These are phyloP conservation scores for Rachycentron canadum DNA, from an alignment of 2,797 vertebrate species.

Conservation along the genomic window DNA sequence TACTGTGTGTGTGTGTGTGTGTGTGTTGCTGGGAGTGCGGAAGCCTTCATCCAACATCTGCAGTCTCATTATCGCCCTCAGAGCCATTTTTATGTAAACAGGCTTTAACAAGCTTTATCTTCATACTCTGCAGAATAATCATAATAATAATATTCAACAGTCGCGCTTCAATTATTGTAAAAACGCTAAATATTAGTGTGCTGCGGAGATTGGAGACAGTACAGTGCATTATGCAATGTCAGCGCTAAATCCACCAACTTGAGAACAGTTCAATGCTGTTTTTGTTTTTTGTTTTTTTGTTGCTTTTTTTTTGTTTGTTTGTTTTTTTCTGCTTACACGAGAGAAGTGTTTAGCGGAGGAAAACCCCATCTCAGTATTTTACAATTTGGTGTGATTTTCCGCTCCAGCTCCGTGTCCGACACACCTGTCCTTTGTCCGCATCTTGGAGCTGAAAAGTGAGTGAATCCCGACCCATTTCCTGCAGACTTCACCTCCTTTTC, in stretches of 20 bases:
- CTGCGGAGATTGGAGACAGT: background rate
- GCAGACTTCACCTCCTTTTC: background rate
- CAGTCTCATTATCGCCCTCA: slow-evolving; percentile 70
- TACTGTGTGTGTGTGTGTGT: background rate
- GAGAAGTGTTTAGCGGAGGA: background rate
- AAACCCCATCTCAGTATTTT: slow-evolving; percentile 3
- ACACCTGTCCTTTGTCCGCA: slow-evolving; percentile 5
- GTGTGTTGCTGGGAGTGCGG: slow-evolving; percentile 44
- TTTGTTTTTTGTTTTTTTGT: no score
- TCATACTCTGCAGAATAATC: background rate
- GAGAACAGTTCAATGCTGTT: slow-evolving; percentile 6
- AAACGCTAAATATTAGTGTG: background rate
- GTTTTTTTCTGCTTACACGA: background rate
- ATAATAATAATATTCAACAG: background rate
- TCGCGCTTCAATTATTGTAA: background rate
- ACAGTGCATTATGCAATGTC: slow-evolving; percentile 36
- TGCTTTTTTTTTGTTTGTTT: no score
- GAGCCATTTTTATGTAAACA: slow-evolving; percentile 31
- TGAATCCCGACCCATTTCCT: background rate
- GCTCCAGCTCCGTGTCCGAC: background rate
- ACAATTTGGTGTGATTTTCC: background rate
- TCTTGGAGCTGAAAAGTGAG: background rate
- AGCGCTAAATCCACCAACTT: slow-evolving; percentile 46
- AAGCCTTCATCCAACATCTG: slow-evolving; percentile 61
- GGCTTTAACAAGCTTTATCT: background rate